Percentiles rank a stretch among this genome's conserved stretches.
Conservation (phyloP, 2,888 invertebrate species). For the Neoascia interrupta region DNA sequence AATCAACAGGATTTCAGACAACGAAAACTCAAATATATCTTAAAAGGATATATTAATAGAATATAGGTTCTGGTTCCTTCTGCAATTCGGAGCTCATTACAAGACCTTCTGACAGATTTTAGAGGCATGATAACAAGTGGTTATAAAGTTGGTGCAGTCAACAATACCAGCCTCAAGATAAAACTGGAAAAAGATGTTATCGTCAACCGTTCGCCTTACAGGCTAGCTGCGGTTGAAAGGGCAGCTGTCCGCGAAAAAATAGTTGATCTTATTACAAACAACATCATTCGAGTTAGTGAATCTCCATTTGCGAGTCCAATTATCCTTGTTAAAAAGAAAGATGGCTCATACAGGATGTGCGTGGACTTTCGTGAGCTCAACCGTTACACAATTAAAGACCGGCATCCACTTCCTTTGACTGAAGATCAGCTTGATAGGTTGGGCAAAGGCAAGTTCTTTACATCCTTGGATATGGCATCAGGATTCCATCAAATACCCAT, state of each 20-base stretch:
- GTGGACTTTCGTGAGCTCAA: slow-evolving; percentile 24
- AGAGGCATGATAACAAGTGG: slow-evolving; percentile 20
- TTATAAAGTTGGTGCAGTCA: slow-evolving; percentile 13
- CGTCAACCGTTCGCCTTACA: slow-evolving; percentile 11
- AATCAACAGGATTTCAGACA: slow-evolving; percentile 22
- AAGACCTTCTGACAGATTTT: slow-evolving; percentile 7
- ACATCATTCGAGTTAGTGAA: slow-evolving; percentile 16
- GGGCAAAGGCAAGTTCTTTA: slow-evolving; percentile 14
- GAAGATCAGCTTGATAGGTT: slow-evolving; percentile 35
- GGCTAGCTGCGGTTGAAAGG: slow-evolving; percentile 8
- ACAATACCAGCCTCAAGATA: slow-evolving; percentile 16
- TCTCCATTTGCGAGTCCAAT: slow-evolving; percentile 29
- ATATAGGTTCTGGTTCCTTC: slow-evolving; percentile 24
- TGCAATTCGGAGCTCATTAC: slow-evolving; percentile 6
- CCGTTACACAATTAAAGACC: slow-evolving; percentile 15
- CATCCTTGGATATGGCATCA: slow-evolving; percentile 19
- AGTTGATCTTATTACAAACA: slow-evolving; percentile 10
- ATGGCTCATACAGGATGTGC: slow-evolving; percentile 19
- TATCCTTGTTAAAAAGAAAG: slow-evolving; percentile 20
- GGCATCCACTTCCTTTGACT: slow-evolving; percentile 33
- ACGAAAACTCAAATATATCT: slow-evolving; percentile 1
- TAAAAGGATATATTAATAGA: no score
- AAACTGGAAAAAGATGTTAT: slow-evolving; percentile 12
- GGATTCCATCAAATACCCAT: slow-evolving; percentile 2
- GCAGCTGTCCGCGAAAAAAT: slow-evolving; percentile 1